Evolutionary conservation across 2,113 vertebrate genomes (phyloP).

Genomic region (Chloroceryle aenea): DNA sequence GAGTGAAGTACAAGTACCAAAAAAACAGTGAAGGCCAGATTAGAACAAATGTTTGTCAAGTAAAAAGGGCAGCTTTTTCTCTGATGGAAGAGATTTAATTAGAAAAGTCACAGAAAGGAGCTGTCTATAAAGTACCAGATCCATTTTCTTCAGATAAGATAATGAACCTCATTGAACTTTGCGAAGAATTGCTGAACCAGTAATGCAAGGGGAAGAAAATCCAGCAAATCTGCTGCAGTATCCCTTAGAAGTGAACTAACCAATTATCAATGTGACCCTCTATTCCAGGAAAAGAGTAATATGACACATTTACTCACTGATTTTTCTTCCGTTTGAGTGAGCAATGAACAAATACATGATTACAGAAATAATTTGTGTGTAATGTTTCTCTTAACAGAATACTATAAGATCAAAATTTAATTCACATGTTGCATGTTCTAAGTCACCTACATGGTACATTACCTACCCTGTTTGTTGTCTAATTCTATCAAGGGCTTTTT

Average conservation of each 20-base stretch:
- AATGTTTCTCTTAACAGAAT: neutral
- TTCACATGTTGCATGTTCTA: neutral
- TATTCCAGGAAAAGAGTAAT: neutral
- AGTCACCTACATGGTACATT: constrained; percentile 51
- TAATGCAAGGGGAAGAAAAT: constrained; percentile 34
- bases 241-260: constrained; percentile 49
- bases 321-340: neutral
- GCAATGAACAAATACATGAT: constrained; percentile 17
- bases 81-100: constrained; percentile 79
- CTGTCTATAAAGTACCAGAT: constrained; percentile 58
- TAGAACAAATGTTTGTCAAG: constrained; percentile 80
- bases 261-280: neutral
- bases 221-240: neutral
- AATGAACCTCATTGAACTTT: constrained; percentile 77
- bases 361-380: neutral
- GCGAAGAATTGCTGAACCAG: constrained; percentile 67
- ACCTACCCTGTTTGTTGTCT: constrained; percentile 23
- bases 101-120: constrained; percentile 74
- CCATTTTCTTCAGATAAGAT: constrained; percentile 75
- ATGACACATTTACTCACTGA: neutral
- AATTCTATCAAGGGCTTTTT: constrained; percentile 3
- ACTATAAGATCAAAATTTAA: constrained; percentile 36
- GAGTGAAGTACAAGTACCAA: constrained; percentile 38
- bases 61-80: constrained; percentile 75
- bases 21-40: constrained; percentile 71